Evolutionary conservation across 2,888 invertebrate genomes (phyloP).

Genomic region (Dioctria rufipes): DNA sequence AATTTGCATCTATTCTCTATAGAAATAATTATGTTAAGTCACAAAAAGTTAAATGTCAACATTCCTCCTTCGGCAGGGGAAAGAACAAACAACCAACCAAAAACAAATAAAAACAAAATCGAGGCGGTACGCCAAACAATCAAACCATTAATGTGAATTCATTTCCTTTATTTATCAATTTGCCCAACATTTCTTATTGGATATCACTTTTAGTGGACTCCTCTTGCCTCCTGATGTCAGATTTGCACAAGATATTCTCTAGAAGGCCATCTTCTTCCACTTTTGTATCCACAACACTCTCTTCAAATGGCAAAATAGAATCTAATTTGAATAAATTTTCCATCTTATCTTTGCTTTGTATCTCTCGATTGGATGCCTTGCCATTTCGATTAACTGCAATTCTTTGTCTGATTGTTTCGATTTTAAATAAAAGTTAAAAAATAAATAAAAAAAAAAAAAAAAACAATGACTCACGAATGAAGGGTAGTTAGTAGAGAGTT

Average conservation of each 20-base stretch:
- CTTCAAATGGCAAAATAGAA: constrained; percentile 49
- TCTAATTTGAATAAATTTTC: constrained; percentile 53
- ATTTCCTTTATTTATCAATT: constrained; percentile 52
- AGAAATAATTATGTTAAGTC: too few relatives aligned
- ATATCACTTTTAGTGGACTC: constrained; percentile 40
- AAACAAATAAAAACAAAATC: background rate
- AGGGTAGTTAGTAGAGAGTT: background rate
- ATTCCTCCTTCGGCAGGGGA: background rate
- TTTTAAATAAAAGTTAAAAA: constrained; percentile 11
- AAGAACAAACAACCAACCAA: background rate
- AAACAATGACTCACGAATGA: background rate
- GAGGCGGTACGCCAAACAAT: constrained; percentile 37
- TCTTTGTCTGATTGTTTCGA: constrained; percentile 29
- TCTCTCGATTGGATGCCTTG: constrained; percentile 42
- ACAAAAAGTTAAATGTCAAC: constrained; percentile 27
- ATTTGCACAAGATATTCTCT: constrained; percentile 31
- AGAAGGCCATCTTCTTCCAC: constrained; percentile 26
- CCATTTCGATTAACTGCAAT: constrained; percentile 52
- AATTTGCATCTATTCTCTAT: too few relatives aligned
- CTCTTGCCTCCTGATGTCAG: constrained; percentile 26
- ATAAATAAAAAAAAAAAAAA: background rate
- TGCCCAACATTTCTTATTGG: constrained; percentile 50
- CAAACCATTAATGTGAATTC: constrained; percentile 47
- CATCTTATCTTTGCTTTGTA: constrained; percentile 36
- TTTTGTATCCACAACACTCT: constrained; percentile 34